Conservation (phyloP, 1,140 invertebrate species). For the Tribolium madens region DNA sequence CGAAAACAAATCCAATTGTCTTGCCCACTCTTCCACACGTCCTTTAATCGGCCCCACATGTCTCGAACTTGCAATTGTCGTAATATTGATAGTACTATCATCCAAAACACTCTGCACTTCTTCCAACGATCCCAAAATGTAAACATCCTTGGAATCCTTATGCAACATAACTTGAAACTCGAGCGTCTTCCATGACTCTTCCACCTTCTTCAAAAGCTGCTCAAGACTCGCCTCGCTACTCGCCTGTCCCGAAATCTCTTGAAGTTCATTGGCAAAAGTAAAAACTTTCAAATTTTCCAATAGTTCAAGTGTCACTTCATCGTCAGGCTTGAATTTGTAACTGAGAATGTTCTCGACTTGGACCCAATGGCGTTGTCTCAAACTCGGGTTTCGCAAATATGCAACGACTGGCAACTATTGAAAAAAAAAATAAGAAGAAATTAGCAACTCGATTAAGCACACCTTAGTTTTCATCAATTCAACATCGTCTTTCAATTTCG, state of each 20-base stretch:
- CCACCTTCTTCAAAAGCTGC: conserved; percentile 82
- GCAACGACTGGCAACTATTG: conserved; percentile 78
- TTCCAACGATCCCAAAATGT: conserved; percentile 83
- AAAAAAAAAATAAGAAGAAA: conserved; percentile 30
- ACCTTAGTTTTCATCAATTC: conserved; percentile 82
- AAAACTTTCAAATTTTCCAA: conserved; percentile 82
- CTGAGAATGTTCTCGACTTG: conserved; percentile 81
- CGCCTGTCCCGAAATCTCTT: conserved; percentile 86
- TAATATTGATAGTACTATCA: conserved; percentile 87
- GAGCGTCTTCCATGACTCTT: conserved; percentile 83
- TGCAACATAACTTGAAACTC: conserved; percentile 83
- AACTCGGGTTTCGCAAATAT: conserved; percentile 79
- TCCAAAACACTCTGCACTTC: conserved; percentile 86
- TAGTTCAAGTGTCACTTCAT: conserved; percentile 73
- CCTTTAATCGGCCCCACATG: conserved; percentile 85
- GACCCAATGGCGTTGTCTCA: conserved; percentile 84
- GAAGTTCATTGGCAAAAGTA: conserved; percentile 76
- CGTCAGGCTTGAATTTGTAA: conserved; percentile 78
- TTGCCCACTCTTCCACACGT: conserved; percentile 84
- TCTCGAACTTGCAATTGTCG: conserved; percentile 85
- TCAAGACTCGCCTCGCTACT: conserved; percentile 87
- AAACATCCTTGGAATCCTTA: conserved; percentile 85
- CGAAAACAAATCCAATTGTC: conserved; percentile 79
- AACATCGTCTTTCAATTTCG: conserved; percentile 79
- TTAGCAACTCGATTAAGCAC: conserved; percentile 43